Base-by-base conservation (phyloP, 2,888 invertebrate species). In the Melanostoma scalare region DNA sequence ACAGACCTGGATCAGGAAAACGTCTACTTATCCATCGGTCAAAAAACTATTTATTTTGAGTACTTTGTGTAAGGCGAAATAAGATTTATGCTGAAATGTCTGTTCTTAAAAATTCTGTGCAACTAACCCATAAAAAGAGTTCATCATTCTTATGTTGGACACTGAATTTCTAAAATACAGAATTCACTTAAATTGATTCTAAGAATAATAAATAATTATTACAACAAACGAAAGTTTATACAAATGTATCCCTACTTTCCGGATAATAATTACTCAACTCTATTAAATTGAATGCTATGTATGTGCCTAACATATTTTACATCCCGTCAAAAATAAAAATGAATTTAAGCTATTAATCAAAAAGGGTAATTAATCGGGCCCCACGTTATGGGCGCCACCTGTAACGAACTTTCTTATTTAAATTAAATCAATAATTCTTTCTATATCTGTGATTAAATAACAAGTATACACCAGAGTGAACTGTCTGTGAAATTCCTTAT, bases 341-440 rank as follows among this genome's bases (percentile, higher is more conserved):
- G 31, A 30, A 50, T 50, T 6, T 50, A 50, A 50, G 5, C 31
- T 31, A 8, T 20, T 20, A 20, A 20, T 50, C 2, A 30, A 50
- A 2, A 50, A 50, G 31, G 6, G 50, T 50, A 50, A 50, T 50
- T 9, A 50, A 8, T 50, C 31, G 31, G 48, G 50, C 50, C 50
- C 50, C 50, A 31, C 50, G 50, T 50, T 20, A 20, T 50, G 50
- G 50, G 50, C 50, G 50, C 50, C 50, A 50, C 50, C 50, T 20
- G 20, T 20, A 20, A 20, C 20, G 20, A 20, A 20, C 20, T 20
- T 20, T 20, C 20, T 20, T 20, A 20, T 20, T n/a, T 20, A 20
- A 20, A 20, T 20, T 20, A 20, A 20, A 20, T 1, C 20, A 20
- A 20, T 20, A 20, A 20, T 20, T 20, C 20, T 20, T 20, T 20